phyloP scores from a whole-genome alignment of 2,113 vertebrate species.

The Ibidorhyncha struthersii region DNA sequence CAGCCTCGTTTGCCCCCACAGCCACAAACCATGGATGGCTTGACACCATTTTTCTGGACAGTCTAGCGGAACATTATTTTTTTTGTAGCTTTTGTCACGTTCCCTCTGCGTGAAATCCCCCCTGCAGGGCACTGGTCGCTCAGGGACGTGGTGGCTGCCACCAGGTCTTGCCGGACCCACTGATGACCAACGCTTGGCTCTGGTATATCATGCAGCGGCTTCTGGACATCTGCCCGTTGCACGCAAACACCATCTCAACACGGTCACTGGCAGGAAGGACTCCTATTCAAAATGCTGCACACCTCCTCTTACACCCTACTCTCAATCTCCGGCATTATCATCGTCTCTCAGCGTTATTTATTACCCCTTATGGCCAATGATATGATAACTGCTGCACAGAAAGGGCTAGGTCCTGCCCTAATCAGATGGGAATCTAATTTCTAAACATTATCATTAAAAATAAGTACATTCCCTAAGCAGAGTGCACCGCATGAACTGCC shows the following conservation, averaged over 20 bases:
- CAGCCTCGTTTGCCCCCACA: not conserved
- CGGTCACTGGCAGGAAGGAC: not conserved
- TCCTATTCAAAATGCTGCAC: not conserved
- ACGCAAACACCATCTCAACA: not conserved
- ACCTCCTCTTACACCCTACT: not conserved
- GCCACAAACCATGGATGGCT: not conserved
- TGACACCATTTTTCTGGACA: too few species aligned
- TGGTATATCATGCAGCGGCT: not conserved
- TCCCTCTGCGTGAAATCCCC: not conserved
- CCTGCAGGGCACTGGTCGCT: accelerated
- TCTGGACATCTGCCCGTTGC: not conserved
- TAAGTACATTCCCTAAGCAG: not conserved
- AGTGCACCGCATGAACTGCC: not conserved
- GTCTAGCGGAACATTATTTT: not conserved
- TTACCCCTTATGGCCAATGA: not conserved
- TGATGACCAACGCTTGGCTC: not conserved
- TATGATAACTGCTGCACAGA: not conserved
- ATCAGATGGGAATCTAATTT: not conserved
- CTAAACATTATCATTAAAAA: not conserved
- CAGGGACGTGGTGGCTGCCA: not conserved
- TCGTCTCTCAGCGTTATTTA: not conserved
- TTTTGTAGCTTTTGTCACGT: not conserved
- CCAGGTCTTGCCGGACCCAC: not conserved
- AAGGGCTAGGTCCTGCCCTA: not conserved
- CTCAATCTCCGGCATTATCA: not conserved